phyloP scores from a whole-genome alignment of 2,888 invertebrate genomes.

The Rhaphigaster nebulosa region DNA sequence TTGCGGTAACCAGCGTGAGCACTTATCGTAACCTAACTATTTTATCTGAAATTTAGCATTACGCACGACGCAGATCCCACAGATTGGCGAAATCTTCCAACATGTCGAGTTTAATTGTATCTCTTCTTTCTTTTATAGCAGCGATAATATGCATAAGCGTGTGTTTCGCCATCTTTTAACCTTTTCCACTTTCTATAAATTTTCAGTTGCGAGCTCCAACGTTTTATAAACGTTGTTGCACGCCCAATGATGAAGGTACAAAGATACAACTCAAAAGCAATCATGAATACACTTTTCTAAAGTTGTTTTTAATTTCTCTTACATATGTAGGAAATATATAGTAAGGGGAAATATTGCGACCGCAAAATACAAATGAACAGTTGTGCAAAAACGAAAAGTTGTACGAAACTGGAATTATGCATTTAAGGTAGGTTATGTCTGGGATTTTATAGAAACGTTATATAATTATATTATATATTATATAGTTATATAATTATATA shows the following conservation, averaged over 20 bases:
- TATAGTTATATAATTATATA: too few relatives aligned
- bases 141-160: background rate
- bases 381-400: too few relatives aligned
- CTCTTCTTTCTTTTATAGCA: background rate
- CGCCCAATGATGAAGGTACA: background rate
- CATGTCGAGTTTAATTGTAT: background rate
- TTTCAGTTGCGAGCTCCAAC: background rate
- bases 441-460: too few relatives aligned
- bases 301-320: too few relatives aligned
- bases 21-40: background rate
- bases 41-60: background rate
- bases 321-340: too few relatives aligned
- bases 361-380: too few relatives aligned
- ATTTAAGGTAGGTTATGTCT: too few relatives aligned
- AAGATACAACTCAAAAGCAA: background rate
- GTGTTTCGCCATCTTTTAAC: background rate
- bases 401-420: too few relatives aligned
- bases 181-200: background rate
- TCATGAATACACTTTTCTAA: background rate
- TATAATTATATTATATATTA: too few relatives aligned
- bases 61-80: background rate
- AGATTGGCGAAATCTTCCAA: background rate
- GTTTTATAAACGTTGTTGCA: background rate
- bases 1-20: background rate
- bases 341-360: too few relatives aligned